Base-by-base conservation (phyloP, 2,113 vertebrate genomes). In the Lanius ludovicianus region DNA sequence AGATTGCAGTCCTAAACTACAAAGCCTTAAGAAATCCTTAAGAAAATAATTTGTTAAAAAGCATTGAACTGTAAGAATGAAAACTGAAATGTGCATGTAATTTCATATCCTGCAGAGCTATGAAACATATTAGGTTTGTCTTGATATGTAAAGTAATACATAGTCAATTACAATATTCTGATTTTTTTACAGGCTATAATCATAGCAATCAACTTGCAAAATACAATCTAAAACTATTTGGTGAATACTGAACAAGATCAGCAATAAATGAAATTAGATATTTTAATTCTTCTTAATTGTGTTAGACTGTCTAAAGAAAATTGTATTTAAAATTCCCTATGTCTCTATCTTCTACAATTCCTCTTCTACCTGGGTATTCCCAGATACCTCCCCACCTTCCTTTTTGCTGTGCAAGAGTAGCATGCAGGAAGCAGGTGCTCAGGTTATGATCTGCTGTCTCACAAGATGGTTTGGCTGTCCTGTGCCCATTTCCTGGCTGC, bases 21-120 rank as follows among this genome's bases (percentile, higher is more conserved):
- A 94, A 95, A 97, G 47, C 84, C 65, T 84, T 89, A 80, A 96
- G 78, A 96, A 94, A 96, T 90, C 69, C 64, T 86, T 93, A 95
- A 90, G 90, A 97, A 95, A 97, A 95, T 85, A 94, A 90, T 96
- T 97, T 78, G 49, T 95, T 95, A 96, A 95, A 96, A 52, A 75
- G 84, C 97, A 73, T 28, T 80, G 92, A 86, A 56, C 79, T 77
- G 55, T 89, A 77, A 78, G 90, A 92, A 91, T 94, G 84, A 95
- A 95, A 73, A 69, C 24, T 88, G 84, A 95, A 95, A 80, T 80
- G 33, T 83, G 37, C 53, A 75, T 89, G 22, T 83, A 81, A 90
- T 95, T 96, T 91, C 90, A 57, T 93, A 41, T 93, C 76, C 77
- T 78, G 56, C 41, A 84, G 90, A 92, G 86, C 68, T 71, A 76